phyloP scores from a whole-genome alignment of 2,113 vertebrate genomes.

The Tachysurus vachellii region DNA sequence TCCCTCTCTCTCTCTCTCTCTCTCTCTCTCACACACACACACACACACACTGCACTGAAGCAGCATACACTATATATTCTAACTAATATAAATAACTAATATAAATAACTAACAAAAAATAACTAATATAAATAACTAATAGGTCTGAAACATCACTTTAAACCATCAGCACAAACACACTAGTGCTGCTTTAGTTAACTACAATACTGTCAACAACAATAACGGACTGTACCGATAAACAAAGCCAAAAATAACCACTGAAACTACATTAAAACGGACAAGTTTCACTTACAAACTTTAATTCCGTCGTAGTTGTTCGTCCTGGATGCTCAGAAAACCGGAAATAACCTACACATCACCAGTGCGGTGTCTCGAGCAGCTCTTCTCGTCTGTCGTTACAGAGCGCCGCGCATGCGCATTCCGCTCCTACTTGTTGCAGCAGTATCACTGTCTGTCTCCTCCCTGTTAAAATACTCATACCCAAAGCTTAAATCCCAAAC shows the following conservation, averaged over 20 bases:
- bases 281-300: background rate
- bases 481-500: background rate
- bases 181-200: background rate
- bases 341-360: background rate
- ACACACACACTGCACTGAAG: too few relatives aligned
- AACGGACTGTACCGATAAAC: background rate
- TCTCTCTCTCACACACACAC: too few relatives aligned
- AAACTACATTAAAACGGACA: background rate
- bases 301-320: background rate
- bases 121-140: background rate
- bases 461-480: background rate
- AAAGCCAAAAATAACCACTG: background rate
- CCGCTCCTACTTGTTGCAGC: background rate
- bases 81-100: background rate
- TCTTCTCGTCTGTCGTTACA: background rate
- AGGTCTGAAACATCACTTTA: background rate
- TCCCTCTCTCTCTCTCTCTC: too few relatives aligned
- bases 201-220: background rate
- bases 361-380: background rate
- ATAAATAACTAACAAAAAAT: background rate
- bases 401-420: conserved; percentile 16
- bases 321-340: background rate
- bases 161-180: background rate
- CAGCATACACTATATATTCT: too few relatives aligned
- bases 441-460: background rate